Percentiles rank a stretch among this genome's conserved stretches.
Evolutionary conservation across 37 sponge, comb jelly and placozoan genomes (phyloP).

Genomic region (Eunapius fragilis): DNA sequence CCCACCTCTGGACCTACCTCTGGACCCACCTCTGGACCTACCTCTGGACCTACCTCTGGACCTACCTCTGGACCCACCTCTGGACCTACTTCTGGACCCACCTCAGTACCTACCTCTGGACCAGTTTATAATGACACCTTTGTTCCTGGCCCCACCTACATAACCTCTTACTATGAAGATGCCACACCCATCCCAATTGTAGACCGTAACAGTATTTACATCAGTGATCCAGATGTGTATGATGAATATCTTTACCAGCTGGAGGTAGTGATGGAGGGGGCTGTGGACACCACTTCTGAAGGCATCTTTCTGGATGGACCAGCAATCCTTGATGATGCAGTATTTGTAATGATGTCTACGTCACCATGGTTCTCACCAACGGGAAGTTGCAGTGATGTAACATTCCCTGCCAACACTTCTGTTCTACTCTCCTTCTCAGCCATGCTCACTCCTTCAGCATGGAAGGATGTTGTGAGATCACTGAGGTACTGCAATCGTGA

Average conservation of each 20-base stretch:
- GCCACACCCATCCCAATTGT: conserved; percentile 54
- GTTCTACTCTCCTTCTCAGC: too few relatives aligned
- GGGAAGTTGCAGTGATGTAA: not conserved
- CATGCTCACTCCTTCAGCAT: not conserved
- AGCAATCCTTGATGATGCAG: conserved; percentile 7
- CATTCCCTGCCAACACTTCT: too few relatives aligned
- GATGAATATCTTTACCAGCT: conserved; percentile 33
- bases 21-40: not conserved
- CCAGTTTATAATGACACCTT: conserved; percentile 9
- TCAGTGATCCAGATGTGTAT: conserved; percentile 74
- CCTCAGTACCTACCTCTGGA: too few relatives aligned
- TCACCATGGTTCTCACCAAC: not conserved
- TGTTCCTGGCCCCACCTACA: conserved; percentile 1
- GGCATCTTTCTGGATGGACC: conserved; percentile 69
- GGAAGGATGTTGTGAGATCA: conserved; percentile 52
- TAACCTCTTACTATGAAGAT: conserved; percentile 50
- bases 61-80: not conserved
- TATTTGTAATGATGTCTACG: not conserved
- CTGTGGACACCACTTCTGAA: conserved; percentile 59
- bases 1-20: too few relatives aligned
- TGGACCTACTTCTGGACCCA: too few relatives aligned
- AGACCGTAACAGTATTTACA: conserved; percentile 12
- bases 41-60: too few relatives aligned
- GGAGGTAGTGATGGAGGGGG: conserved; percentile 34
- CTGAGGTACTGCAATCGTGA: conserved; percentile 89